Evolutionary conservation across 2,888 invertebrate species (phyloP), one percentile per base, ranked within the genome.

Genomic region (Apodemia duryi): DNA sequence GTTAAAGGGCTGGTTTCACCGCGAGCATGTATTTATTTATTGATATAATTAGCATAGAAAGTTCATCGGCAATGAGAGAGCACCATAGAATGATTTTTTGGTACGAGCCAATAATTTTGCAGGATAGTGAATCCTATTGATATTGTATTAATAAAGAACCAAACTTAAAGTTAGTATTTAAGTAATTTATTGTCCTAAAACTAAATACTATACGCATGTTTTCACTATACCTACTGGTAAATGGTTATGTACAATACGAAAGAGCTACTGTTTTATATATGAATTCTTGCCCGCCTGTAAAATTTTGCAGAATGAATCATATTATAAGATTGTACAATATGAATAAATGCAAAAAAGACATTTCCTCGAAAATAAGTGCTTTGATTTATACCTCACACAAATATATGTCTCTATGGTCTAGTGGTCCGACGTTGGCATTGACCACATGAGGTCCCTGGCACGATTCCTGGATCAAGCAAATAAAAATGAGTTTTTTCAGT

Each of bases 271-370:
- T 92, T 92, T 92, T 92, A 90, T 92, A 92, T 91, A 91, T 91
- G 91, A 92, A 91, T 92, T 91, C 91, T 92, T 91, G 92, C 91
- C 92, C 92, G 92, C 92, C 87, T 92, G 92, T 92, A 92, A 90
- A 90, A 91, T 91, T 91, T 91, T 91, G 91, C 91, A 91, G 91
- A 91, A 91, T 90, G 91, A 83, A 90, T 91, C 90, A 91, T 87
- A 87, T 90, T 88, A 90, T 90, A 91, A 91, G 89, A 91, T 91
- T 91, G 91, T 91, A 91, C 91, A 91, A 91, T 91, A 91, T 90
- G 88, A 91, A 91, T 91, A 91, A 91, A 91, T 90, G 91, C 91
- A 91, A 91, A 91, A 90, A 91, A 89, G 88, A 91, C 87, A 91
- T 91, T 91, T 91, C 91, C 91, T 91, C 91, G 91, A 82, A 71